These are phyloP conservation scores for Drosophila pseudotakahashii DNA, from an alignment of 2,888 invertebrate species.

Conservation along the genomic window DNA sequence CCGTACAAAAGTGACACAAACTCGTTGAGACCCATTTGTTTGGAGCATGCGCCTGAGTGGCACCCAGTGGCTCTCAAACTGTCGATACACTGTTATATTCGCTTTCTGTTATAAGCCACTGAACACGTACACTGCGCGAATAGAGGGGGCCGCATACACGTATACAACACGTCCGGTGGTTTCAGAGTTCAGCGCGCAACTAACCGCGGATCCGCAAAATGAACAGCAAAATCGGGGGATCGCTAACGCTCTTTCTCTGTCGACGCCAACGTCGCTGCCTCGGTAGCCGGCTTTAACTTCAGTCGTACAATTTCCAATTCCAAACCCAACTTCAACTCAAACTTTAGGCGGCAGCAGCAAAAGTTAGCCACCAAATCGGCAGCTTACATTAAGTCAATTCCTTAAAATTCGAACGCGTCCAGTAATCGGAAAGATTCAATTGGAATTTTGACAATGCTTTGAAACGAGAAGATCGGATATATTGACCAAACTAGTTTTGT, in stretches of 20 bases:
- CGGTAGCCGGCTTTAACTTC: conserved; percentile 11
- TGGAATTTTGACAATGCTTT: conserved; percentile 16
- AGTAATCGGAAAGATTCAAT: too few species aligned
- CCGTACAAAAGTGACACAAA: conserved; percentile 84
- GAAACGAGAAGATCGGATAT: not conserved
- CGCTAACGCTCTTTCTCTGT: conserved; percentile 41
- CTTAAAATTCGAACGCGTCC: conserved; percentile 47
- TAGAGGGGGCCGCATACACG: not conserved
- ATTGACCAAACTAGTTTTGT: not conserved
- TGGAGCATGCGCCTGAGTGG: conserved; percentile 52
- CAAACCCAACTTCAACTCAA: conserved; percentile 1
- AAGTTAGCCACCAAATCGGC: conserved; percentile 26
- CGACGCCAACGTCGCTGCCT: not conserved
- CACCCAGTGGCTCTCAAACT: conserved; percentile 55
- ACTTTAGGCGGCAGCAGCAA: not conserved
- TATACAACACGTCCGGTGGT: conserved; percentile 60
- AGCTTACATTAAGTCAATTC: conserved; percentile 69
- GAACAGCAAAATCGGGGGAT: conserved; percentile 30
- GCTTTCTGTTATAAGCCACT: conserved; percentile 11
- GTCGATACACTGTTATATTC: conserved; percentile 59
- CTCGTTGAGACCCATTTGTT: conserved; percentile 83
- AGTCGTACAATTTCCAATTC: not conserved
- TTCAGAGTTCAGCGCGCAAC: conserved; percentile 70
- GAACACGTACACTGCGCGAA: conserved; percentile 6
- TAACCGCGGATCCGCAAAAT: conserved; percentile 57